Conservation (phyloP, 2,113 vertebrate genomes). For the Hyperopisus bebe region DNA sequence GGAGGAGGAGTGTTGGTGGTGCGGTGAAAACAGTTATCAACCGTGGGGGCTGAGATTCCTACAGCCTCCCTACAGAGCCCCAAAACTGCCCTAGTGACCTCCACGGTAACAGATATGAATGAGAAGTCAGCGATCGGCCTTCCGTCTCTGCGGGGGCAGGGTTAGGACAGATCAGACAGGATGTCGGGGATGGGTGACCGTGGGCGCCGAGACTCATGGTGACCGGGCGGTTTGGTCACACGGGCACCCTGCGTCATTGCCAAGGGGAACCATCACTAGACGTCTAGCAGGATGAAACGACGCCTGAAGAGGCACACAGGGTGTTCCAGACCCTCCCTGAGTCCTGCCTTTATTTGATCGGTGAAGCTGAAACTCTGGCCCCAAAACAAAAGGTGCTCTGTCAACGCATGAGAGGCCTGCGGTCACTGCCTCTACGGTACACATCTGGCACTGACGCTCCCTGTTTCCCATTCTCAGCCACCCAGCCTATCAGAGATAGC, state of each 20-base stretch:
- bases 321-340: background rate
- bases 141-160: background rate
- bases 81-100: background rate
- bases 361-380: background rate
- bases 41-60: background rate
- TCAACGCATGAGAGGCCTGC: background rate
- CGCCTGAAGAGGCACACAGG: background rate
- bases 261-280: background rate
- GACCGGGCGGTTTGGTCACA: background rate
- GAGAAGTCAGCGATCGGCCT: background rate
- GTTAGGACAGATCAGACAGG: background rate
- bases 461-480: background rate
- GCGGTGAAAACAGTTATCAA: background rate
- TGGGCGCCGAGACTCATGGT: background rate
- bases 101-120: background rate
- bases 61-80: background rate
- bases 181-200: background rate
- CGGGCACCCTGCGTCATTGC: background rate
- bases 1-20: background rate
- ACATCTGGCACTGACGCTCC: background rate
- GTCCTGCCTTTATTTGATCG: constrained; percentile 9
- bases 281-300: background rate
- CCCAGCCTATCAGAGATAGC: background rate
- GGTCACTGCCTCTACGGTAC: constrained; percentile 8
- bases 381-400: background rate